phyloP scores from a whole-genome alignment of 2,797 vertebrate species.

The Cottoperca gobio region DNA sequence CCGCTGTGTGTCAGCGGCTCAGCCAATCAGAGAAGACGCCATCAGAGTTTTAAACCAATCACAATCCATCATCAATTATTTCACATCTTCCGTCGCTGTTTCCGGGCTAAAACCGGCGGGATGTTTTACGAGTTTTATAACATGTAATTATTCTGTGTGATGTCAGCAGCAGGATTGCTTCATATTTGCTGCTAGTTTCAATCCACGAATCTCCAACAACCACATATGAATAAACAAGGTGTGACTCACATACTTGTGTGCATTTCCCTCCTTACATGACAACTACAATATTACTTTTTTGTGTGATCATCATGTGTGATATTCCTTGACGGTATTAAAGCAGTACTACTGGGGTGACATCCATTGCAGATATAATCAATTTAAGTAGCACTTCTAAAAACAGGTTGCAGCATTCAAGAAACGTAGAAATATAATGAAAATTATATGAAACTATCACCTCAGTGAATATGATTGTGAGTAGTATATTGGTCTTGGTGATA shows the following conservation, averaged over 20 bases:
- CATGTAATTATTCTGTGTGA: background rate
- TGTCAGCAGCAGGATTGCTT: background rate
- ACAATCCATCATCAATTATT: rapidly evolving
- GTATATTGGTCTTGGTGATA: background rate
- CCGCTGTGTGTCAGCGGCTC: background rate
- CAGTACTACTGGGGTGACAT: background rate
- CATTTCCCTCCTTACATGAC: background rate
- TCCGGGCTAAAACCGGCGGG: slow-evolving; percentile 59
- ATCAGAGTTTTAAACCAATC: slow-evolving; percentile 48
- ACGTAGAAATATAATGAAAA: background rate
- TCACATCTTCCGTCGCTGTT: background rate
- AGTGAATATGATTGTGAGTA: background rate
- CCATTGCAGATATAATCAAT: background rate
- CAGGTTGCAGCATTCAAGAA: background rate
- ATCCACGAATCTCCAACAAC: background rate
- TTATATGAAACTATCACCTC: background rate
- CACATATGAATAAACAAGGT: background rate
- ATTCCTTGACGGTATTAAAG: background rate
- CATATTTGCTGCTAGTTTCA: background rate
- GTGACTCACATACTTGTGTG: background rate
- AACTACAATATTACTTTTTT: background rate
- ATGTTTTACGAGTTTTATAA: slow-evolving; percentile 11
- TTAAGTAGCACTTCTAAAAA: background rate
- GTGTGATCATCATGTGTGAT: background rate
- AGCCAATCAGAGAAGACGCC: slow-evolving; percentile 63